Evolutionary conservation across 2,797 vertebrate genomes (phyloP).

Genomic region (Melanotaenia boesemani): DNA sequence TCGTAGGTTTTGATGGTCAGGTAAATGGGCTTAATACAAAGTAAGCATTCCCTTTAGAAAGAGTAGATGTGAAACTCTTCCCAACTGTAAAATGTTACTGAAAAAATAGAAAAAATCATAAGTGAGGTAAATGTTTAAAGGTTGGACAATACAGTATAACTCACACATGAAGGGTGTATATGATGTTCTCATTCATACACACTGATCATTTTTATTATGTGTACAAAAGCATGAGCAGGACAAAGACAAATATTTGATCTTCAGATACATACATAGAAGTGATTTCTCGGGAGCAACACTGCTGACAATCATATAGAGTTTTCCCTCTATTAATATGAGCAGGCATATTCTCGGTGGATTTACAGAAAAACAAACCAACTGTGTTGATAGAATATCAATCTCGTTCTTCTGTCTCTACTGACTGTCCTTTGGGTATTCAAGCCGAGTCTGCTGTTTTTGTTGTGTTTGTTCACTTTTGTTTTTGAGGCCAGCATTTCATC

Average conservation of each 20-base stretch:
- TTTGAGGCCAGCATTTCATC: slow-evolving; percentile 73
- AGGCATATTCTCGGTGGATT: slow-evolving; percentile 71
- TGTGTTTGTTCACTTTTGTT: slow-evolving; percentile 71
- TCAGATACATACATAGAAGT: slow-evolving; percentile 22
- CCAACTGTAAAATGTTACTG: too few relatives aligned
- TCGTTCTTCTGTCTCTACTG: slow-evolving; percentile 55
- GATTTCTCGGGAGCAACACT: slow-evolving; percentile 50
- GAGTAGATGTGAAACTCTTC: too few relatives aligned
- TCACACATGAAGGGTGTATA: background rate
- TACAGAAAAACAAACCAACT: slow-evolving; percentile 75
- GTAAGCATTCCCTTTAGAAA: too few relatives aligned
- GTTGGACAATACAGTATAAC: too few relatives aligned
- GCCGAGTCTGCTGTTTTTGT: slow-evolving; percentile 71
- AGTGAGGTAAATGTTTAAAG: too few relatives aligned
- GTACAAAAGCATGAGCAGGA: slow-evolving; percentile 39
- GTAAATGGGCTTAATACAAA: too few relatives aligned
- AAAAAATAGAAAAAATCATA: too few relatives aligned
- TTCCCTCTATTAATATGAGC: slow-evolving; percentile 66
- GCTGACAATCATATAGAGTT: slow-evolving; percentile 62
- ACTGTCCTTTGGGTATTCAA: slow-evolving; percentile 68
- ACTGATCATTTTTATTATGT: slow-evolving; percentile 6
- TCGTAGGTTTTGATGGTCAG: too few relatives aligned
- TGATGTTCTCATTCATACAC: slow-evolving; percentile 10
- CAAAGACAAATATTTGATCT: slow-evolving; percentile 42
- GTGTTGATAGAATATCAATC: slow-evolving; percentile 78